A percentile compares a stretch with the other conserved stretches of the same genome.
These are phyloP conservation scores for Spilogale gracilis DNA, from an alignment of 2,113 vertebrate species.

Conservation along the genomic window DNA sequence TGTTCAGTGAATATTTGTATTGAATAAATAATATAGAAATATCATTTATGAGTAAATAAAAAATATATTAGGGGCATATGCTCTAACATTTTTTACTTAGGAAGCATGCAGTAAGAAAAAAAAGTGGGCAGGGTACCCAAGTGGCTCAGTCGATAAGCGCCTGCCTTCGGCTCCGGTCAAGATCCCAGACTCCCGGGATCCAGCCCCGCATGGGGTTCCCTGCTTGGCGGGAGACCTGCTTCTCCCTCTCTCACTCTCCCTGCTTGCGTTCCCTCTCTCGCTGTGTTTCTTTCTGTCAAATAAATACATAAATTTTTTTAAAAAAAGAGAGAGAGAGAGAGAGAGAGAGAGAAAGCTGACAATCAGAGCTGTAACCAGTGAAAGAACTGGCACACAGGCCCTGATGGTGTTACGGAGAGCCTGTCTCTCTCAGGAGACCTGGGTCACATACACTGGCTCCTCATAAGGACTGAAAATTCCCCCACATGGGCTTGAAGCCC, in stretches of 20 bases:
- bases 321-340: too few species aligned
- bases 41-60: not conserved
- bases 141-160: too few species aligned
- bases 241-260: too few species aligned
- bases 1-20: not conserved
- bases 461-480: conserved; percentile 6
- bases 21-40: not conserved
- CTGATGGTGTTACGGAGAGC: not conserved
- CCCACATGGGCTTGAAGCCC: not conserved
- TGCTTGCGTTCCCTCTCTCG: too few species aligned
- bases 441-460: not conserved
- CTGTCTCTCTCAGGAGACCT: not conserved
- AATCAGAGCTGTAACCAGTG: not conserved
- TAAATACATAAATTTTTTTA: too few species aligned
- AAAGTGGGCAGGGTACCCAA: not conserved
- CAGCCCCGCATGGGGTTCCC: too few species aligned
- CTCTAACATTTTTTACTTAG: not conserved
- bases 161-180: too few species aligned
- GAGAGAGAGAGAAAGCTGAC: not conserved
- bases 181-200: too few species aligned
- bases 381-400: not conserved
- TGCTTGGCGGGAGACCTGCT: too few species aligned
- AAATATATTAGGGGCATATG: not conserved
- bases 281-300: too few species aligned
- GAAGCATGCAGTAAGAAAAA: not conserved